These are phyloP conservation scores for Sialis fuliginosa DNA, from an alignment of 2,888 invertebrate genomes.

Conservation along the genomic window DNA sequence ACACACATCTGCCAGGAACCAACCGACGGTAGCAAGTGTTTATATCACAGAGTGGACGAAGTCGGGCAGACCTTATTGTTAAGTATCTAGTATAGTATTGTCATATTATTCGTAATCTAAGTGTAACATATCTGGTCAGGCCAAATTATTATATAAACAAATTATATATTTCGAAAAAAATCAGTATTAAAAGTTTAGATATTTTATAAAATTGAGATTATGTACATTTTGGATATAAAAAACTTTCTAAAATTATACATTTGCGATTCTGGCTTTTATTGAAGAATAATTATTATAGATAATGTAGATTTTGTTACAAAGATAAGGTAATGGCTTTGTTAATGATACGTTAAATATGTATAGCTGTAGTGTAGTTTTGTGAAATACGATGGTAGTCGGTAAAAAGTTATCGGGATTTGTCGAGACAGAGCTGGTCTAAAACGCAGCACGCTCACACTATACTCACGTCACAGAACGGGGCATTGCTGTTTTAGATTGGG, in stretches of 20 bases:
- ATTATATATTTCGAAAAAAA: constrained; percentile 6
- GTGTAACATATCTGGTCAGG: constrained; percentile 7
- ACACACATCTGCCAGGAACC: too few relatives aligned
- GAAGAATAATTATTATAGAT: constrained; percentile 4
- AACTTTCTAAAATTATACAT: constrained; percentile 5
- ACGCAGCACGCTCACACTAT: too few relatives aligned
- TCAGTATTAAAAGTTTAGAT: constrained; percentile 5
- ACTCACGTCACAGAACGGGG: too few relatives aligned
- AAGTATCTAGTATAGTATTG: constrained; percentile 1
- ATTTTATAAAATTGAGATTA: constrained; percentile 5
- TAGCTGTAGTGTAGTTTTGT: constrained; percentile 7
- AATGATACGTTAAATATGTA: constrained; percentile 5
- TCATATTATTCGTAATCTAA: constrained; percentile 3
- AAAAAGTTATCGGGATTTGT: constrained; percentile 2
- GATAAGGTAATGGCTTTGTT: constrained; percentile 6
- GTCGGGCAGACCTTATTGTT: constrained; percentile 1
- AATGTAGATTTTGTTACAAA: constrained; percentile 7
- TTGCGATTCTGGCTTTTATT: constrained; percentile 5
- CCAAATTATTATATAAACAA: constrained; percentile 7
- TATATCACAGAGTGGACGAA: not conserved
- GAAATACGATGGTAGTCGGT: constrained; percentile 4
- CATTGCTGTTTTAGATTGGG: not conserved
- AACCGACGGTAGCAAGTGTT: too few relatives aligned
- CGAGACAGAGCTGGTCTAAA: not conserved
- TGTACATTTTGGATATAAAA: constrained; percentile 7